Base-by-base conservation (phyloP, 2,113 vertebrate species). In the Pithys albifrons region DNA sequence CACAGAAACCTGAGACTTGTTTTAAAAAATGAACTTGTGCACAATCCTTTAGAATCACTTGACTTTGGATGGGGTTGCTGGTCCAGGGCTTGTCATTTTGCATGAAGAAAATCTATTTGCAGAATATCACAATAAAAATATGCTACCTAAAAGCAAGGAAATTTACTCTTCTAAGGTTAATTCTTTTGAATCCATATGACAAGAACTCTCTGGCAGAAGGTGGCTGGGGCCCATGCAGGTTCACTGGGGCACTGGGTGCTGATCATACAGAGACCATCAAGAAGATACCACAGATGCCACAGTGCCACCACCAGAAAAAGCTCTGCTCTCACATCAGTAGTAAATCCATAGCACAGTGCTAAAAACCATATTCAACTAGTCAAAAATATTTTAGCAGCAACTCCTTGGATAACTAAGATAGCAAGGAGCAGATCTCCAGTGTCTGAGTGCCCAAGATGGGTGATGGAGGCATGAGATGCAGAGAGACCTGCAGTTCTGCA, bases 401-500 rank as follows among this genome's bases (percentile, higher is more conserved):
- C 12, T 86, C 24, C 28, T 23, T 64, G 49, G 76, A 81, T 65
- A 71, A 55, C 12, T 8, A 27, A 64, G 8, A 8, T 5, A 82
- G 19, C 7, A 69, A 46, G 10, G 28, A 16, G 29, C 16, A 67
- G 27, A 13, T 71, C 35, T 74, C 19, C 39, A 58, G 31, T 7
- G 4, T 17, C 41, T 61, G 24, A 39, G 27, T 1, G 7, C 7
- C 33, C 29, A 72, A 59, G 29, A n/a, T 17, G 19, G 4, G n/a
- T 70, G 5, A 23, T 2, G 4, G 17, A 9, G 1, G 3, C 54
- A 80, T 0, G 0, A 2, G 1, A 64, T 28, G 16, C 23, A 81
- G 37, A 57, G 58, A 64, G 12, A 66, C 29, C 6, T 28, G 18
- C 28, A 28, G 16, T 11, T 13, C 37, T 46, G n/a, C 9, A 24